These are phyloP conservation scores for Gambusia holbrooki DNA, from an alignment of 2,113 vertebrate species.

Conservation along the genomic window DNA sequence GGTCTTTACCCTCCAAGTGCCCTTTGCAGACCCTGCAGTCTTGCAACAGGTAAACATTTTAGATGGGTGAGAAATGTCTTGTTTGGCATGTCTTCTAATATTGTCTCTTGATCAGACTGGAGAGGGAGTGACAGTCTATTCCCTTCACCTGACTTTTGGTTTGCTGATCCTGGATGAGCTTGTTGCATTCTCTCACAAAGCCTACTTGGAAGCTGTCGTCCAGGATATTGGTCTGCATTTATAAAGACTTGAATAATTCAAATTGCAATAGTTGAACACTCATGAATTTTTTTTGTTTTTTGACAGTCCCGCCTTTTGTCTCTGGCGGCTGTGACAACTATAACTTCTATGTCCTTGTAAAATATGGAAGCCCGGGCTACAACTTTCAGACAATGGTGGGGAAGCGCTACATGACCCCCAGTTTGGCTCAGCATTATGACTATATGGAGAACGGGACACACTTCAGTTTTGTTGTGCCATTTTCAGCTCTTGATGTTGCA, in stretches of 20 bases:
- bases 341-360: constrained; percentile 63
- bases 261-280: neutral
- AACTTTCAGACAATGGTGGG: constrained; percentile 64
- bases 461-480: constrained; percentile 60
- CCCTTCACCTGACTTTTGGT: constrained; percentile 64
- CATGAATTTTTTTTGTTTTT: neutral
- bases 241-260: neutral
- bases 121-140: constrained; percentile 8
- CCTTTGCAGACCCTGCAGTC: constrained; percentile 70
- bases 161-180: constrained; percentile 63
- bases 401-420: constrained; percentile 31
- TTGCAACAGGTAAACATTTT: constrained; percentile 62
- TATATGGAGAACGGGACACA: constrained; percentile 66
- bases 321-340: constrained; percentile 62
- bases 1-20: constrained; percentile 70
- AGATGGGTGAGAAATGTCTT: neutral
- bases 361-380: constrained; percentile 42
- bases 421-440: constrained; percentile 53
- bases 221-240: constrained; percentile 50
- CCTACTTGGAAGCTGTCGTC: constrained; percentile 49
- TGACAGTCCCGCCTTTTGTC: constrained; percentile 48
- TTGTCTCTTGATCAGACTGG: constrained; percentile 36
- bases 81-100: neutral
- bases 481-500: constrained; percentile 24
- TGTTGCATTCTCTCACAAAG: constrained; percentile 39